Evolutionary conservation across 2,888 invertebrate species (phyloP), one percentile per base, ranked within the genome.

Genomic region (Zhengitettix transpicula): DNA sequence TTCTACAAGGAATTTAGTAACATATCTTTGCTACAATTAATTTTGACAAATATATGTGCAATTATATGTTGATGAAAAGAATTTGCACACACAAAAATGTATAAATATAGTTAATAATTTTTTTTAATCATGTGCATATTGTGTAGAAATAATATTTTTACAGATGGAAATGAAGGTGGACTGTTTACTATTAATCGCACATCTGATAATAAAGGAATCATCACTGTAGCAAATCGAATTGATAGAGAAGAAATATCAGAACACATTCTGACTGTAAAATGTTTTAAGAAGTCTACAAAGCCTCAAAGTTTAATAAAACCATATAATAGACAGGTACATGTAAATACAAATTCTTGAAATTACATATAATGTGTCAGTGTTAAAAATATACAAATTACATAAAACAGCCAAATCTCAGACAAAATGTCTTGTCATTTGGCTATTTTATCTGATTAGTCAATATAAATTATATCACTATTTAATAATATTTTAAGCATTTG

Each of bases 141-240:
- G n/a, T n/a, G 9, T 55, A 41, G 9, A 7, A 9, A 40, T 40
- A 9, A 62, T 61, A n/a, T 60, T 57, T 59, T 73, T 71, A 10
- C 67, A 78, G 80, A 82, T 68, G 89, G 89, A 1, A 87, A 89
- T 67, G 83, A 85, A 61, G 78, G 81, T 41, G 79, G 78, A 10
- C 70, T 83, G 0, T 80, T 89, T 63, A 74, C 73, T 16, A 74
- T 89, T 0, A 78, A 82, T 64, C 74, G 86, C 7, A 78, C 81
- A 0, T 77, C 78, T 8, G 79, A 84, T 57, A 88, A 83, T 67
- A 75, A 78, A 60, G 87, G 83, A 0, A 67, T 82, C 0, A 74
- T 89, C 11, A 76, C 75, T 58, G 78, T 82, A 0, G 79, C 76
- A 0, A 79, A 78, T 9, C 75, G 83, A 52, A 71, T 89, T 0